These are phyloP conservation scores for Pedetes capensis DNA, from an alignment of 2,113 vertebrate species.

Conservation along the genomic window DNA sequence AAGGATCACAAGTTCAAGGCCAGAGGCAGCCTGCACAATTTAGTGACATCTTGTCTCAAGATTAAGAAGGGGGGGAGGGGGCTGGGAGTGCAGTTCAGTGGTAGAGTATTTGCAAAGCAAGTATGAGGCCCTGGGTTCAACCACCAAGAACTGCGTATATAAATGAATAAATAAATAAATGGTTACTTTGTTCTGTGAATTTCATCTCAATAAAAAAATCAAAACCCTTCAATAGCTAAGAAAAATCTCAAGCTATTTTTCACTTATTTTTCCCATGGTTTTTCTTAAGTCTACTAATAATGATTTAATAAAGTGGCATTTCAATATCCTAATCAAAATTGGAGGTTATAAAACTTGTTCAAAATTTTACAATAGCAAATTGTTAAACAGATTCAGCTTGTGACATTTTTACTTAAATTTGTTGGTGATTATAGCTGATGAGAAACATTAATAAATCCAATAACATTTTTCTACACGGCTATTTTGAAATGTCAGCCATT, in stretches of 20 bases:
- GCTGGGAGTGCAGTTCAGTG: too few species aligned
- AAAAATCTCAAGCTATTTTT: background rate
- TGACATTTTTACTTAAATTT: constrained; percentile 63
- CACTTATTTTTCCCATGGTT: background rate
- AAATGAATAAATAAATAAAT: too few species aligned
- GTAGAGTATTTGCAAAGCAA: too few species aligned
- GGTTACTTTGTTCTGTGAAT: background rate
- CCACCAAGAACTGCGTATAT: too few species aligned
- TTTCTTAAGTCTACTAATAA: background rate
- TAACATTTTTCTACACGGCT: constrained; percentile 50
- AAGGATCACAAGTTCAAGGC: too few species aligned
- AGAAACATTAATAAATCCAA: constrained; percentile 75
- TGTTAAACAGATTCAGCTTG: constrained; percentile 55
- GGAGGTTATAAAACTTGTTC: constrained; percentile 47
- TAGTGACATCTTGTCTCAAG: too few species aligned
- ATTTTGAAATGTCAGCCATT: constrained; percentile 78
- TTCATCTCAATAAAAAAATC: constrained; percentile 50
- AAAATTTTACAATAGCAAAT: constrained; percentile 45
- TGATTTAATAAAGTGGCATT: constrained; percentile 41
- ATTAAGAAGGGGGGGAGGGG: too few species aligned
- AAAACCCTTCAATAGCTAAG: constrained; percentile 41
- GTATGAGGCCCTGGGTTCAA: too few species aligned
- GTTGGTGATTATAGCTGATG: constrained; percentile 67
- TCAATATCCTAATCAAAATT: constrained; percentile 50
- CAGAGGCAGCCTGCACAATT: too few species aligned